phyloP scores from a whole-genome alignment of 2,888 invertebrate genomes.

The Pyralis farinalis region DNA sequence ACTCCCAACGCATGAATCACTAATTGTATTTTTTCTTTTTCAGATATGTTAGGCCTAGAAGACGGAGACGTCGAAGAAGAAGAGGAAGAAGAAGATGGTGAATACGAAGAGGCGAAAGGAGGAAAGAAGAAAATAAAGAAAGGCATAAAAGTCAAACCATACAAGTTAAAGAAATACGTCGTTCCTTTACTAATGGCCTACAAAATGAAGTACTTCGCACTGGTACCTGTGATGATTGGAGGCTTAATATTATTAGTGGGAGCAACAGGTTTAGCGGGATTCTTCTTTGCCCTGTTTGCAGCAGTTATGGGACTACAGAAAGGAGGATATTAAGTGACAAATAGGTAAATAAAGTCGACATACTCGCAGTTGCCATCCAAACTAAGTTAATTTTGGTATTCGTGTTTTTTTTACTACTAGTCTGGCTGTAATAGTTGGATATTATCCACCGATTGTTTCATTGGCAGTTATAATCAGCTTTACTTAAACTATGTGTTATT shows the following conservation, averaged over 20 bases:
- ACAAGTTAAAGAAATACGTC: conserved; percentile 85
- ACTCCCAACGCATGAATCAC: too few species aligned
- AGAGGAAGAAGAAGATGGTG: conserved; percentile 44
- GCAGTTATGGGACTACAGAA: conserved; percentile 89
- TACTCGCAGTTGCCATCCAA: conserved; percentile 63
- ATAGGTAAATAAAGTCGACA: conserved; percentile 46
- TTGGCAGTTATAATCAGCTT: conserved; percentile 8
- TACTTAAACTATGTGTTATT: not conserved
- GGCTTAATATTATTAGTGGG: conserved; percentile 87
- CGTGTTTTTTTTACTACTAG: conserved; percentile 18
- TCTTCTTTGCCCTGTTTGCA: conserved; percentile 93
- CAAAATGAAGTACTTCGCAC: conserved; percentile 89
- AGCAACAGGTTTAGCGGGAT: conserved; percentile 90
- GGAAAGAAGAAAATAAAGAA: conserved; percentile 51
- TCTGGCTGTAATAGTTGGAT: conserved; percentile 19
- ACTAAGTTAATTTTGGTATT: conserved; percentile 36
- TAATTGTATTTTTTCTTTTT: not conserved
- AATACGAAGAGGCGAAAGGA: conserved; percentile 47
- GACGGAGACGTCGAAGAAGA: conserved; percentile 53
- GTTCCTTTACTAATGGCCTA: conserved; percentile 90
- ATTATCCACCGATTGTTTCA: conserved; percentile 20
- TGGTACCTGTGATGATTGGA: conserved; percentile 88
- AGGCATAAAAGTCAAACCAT: conserved; percentile 55
- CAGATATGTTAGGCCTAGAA: conserved; percentile 64
- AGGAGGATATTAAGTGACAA: conserved; percentile 52